These are phyloP conservation scores for Mionectes olivaceus DNA, from an alignment of 2,797 vertebrate species.

Conservation along the genomic window DNA sequence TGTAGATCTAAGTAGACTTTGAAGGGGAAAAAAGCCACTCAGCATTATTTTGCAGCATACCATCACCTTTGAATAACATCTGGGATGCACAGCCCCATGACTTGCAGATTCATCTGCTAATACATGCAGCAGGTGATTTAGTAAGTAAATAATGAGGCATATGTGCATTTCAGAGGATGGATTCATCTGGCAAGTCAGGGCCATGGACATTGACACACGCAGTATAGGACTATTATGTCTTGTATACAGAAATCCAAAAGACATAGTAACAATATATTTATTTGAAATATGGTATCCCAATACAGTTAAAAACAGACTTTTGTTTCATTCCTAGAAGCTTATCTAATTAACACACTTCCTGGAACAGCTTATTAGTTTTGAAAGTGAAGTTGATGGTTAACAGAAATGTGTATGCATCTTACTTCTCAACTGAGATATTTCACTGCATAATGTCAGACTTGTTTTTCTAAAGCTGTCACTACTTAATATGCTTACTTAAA, in stretches of 20 bases:
- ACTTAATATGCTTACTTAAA: background rate
- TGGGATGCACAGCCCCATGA: background rate
- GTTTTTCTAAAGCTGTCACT: slow-evolving; percentile 34
- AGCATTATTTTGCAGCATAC: background rate
- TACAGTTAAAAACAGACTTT: background rate
- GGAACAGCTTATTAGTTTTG: background rate
- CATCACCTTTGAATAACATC: background rate
- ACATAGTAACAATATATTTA: background rate
- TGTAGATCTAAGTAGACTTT: background rate
- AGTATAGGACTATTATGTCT: background rate
- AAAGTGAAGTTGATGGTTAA: slow-evolving; percentile 20
- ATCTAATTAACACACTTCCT: background rate
- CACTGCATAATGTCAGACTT: slow-evolving; percentile 32
- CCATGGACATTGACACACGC: background rate
- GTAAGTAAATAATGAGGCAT: background rate
- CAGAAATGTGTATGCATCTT: background rate
- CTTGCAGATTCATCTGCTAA: background rate
- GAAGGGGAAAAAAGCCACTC: background rate
- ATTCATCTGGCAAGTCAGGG: background rate
- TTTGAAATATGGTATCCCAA: background rate
- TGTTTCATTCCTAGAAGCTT: background rate
- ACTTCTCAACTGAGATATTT: slow-evolving; percentile 14
- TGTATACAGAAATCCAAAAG: background rate
- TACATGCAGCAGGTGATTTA: background rate
- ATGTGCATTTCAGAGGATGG: background rate